Conservation (phyloP, 2,113 vertebrate species). For the Pelobates fuscus region DNA sequence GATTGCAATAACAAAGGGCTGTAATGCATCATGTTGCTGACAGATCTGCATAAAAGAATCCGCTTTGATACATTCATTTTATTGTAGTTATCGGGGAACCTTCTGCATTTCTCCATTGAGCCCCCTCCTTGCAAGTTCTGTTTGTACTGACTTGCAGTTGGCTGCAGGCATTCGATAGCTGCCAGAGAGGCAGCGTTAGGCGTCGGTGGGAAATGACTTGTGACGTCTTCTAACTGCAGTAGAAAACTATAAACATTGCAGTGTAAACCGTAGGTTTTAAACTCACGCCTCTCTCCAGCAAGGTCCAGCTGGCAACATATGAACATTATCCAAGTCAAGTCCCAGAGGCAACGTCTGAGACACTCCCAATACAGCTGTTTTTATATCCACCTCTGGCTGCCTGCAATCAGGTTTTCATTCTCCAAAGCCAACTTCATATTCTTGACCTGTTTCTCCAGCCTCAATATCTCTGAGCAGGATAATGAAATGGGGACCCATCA, state of each 20-base stretch:
- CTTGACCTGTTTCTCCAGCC: too few species aligned
- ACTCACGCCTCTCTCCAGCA: background rate
- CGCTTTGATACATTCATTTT: background rate
- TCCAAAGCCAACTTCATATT: too few species aligned
- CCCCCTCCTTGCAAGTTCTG: background rate
- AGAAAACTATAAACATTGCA: conserved; percentile 46
- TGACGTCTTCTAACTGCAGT: conserved; percentile 46
- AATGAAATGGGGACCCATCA: too few species aligned
- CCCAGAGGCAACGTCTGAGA: background rate
- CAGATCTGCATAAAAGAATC: background rate
- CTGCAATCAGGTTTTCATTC: background rate
- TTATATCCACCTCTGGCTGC: background rate
- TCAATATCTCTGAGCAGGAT: too few species aligned
- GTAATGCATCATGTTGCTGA: background rate
- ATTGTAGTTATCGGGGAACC: background rate
- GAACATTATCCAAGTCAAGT: background rate
- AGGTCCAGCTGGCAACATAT: conserved; percentile 3
- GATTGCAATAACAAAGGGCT: background rate
- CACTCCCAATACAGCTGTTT: background rate
- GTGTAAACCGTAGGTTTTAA: conserved; percentile 1
- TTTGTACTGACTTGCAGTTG: conserved; percentile 30
- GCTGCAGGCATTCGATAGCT: conserved; percentile 18
- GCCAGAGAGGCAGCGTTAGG: conserved; percentile 10
- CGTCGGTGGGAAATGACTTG: conserved; percentile 49
- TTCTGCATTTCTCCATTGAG: background rate